A percentile compares a stretch with the other conserved stretches of the same genome.
phyloP scores from a whole-genome alignment of 2,797 vertebrate genomes.

The Tenualosa ilisha region DNA sequence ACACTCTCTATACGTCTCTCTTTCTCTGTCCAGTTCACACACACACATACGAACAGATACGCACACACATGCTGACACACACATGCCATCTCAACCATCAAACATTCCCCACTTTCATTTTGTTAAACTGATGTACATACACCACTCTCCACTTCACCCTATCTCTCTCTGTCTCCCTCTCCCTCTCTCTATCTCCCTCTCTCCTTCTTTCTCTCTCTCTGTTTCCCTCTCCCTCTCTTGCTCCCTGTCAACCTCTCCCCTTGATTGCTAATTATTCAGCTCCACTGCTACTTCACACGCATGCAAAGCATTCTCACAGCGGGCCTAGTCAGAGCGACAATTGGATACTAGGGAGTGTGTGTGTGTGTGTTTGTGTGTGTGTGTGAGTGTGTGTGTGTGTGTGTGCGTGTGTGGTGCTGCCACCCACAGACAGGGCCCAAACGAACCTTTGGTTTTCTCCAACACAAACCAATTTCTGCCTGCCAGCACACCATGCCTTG shows the following conservation, averaged over 20 bases:
- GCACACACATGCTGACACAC: background rate
- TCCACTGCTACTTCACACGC: constrained; percentile 9
- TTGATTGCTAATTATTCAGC: background rate
- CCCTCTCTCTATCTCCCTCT: background rate
- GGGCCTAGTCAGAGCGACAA: background rate
- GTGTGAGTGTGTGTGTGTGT: background rate
- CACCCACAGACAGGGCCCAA: background rate
- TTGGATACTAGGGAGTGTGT: background rate
- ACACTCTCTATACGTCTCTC: constrained; percentile 14
- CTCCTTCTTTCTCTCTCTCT: background rate
- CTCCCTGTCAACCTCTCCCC: background rate
- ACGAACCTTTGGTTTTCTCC: background rate
- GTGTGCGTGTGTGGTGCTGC: background rate
- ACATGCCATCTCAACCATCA: background rate
- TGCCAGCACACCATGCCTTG: background rate
- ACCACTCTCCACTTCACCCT: background rate
- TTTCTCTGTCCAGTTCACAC: constrained; percentile 68
- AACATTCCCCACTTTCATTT: background rate
- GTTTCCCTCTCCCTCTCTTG: background rate
- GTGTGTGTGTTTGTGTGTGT: background rate
- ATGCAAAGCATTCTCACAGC: constrained; percentile 4
- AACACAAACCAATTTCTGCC: background rate
- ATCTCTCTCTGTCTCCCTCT: background rate
- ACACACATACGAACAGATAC: background rate
- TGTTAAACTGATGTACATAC: background rate